A percentile compares a stretch with the other conserved stretches of the same genome.
phyloP scores from a whole-genome alignment of 2,797 vertebrate species.

The Uromys caudimaculatus region DNA sequence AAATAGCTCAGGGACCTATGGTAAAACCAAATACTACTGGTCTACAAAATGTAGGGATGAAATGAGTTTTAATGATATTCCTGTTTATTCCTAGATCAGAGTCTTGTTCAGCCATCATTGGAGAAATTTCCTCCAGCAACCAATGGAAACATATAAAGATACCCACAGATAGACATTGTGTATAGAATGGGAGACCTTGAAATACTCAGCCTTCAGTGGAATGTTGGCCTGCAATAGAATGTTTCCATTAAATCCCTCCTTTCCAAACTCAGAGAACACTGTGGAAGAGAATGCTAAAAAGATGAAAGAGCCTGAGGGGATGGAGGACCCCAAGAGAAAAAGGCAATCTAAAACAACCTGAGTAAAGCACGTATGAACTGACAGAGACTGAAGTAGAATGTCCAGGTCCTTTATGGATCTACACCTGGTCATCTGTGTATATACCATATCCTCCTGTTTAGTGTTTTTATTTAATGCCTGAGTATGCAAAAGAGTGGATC shows the following conservation, averaged over 20 bases:
- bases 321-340: neutral
- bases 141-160: neutral
- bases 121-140: neutral
- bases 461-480: neutral
- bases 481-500: neutral
- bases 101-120: neutral
- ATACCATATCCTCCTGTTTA: neutral
- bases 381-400: neutral
- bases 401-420: neutral
- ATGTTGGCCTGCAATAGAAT: neutral
- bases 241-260: neutral
- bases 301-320: neutral
- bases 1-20: neutral
- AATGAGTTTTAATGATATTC: neutral
- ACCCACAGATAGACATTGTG: neutral
- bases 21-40: neutral
- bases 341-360: neutral
- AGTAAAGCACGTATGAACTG: neutral
- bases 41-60: neutral
- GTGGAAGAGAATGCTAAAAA: neutral
- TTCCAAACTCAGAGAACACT: neutral
- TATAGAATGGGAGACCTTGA: neutral
- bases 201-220: neutral
- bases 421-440: neutral
- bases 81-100: neutral